Conservation (phyloP, 2,797 vertebrate species). For the Acanthornis magna region DNA sequence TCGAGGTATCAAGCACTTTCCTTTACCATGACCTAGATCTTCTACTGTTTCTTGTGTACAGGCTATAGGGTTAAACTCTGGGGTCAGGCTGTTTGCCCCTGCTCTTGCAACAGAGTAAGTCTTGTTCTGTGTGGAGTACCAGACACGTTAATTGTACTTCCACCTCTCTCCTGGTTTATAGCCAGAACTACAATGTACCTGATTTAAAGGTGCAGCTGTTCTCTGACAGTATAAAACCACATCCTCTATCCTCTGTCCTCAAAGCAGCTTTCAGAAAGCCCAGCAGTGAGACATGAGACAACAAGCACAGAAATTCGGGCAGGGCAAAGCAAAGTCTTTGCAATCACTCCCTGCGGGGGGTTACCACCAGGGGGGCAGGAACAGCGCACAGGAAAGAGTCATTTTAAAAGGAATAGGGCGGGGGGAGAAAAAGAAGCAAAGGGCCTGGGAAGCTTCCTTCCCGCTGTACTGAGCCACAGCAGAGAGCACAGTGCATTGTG, state of each 20-base stretch:
- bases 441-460: not conserved
- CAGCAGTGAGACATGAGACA: not conserved
- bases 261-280: not conserved
- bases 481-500: not conserved
- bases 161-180: not conserved
- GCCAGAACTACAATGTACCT: not conserved
- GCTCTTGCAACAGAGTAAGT: not conserved
- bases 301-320: not conserved
- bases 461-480: not conserved
- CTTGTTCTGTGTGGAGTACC: not conserved
- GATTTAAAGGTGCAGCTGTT: not conserved
- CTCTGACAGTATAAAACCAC: not conserved
- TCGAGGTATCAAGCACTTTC: fast-evolving
- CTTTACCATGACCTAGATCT: not conserved
- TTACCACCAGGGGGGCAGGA: not conserved
- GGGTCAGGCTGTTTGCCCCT: not conserved
- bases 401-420: not conserved
- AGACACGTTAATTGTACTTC: not conserved
- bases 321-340: not conserved
- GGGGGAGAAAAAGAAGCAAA: not conserved
- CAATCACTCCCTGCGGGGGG: not conserved
- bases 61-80: not conserved
- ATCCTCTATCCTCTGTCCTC: not conserved
- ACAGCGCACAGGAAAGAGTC: not conserved
- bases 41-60: not conserved